Evolutionary conservation across 2,113 vertebrate genomes (phyloP), one percentile per base, ranked within the genome.

Genomic region (Phyllopteryx taeniolatus): DNA sequence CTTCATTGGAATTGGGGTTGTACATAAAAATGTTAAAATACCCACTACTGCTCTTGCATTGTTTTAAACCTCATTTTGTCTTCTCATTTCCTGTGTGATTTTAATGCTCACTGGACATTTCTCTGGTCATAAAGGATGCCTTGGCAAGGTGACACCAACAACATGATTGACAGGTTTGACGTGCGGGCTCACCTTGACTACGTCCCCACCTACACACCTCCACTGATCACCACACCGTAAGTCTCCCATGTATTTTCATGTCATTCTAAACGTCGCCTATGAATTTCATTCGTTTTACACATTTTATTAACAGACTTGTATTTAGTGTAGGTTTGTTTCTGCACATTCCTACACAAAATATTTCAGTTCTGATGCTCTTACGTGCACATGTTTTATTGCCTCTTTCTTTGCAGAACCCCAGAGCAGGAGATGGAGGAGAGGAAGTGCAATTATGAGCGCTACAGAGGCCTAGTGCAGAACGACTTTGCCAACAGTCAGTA

Each of bases 141-240:
- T 0, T 99, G 97, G 97, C 97, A 96, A 77, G 97, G 97, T 1
- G 97, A 99, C 59, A 93, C 95, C 51, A 99, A 95, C 92, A 97
- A 97, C 88, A 98, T 96, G 96, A 99, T 99, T 5, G 97, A 99
- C 87, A 92, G 97, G 14, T 99, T 98, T 42, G 97, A 99, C 22
- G 97, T 99, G 0, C 92, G 97, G 0, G 97, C 97, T 2, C 97
- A 99, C 72, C 86, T 99, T 85, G 97, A 99, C 74, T 94, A 96
- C 84, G 96, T 99, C 80, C 96, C 96, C 0, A 93, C 93, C 72
- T 98, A 95, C 82, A 97, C 93, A 0, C 96, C 97, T 0, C 93
- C 95, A 0, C 88, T 97, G 60, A 92, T 97, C 39, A 95, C 70
- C 82, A 94, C 94, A 54, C 90, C 93, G 97, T 98, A 89, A 94